Conservation (phyloP, 1,140 invertebrate genomes). For the Conus ventricosus region DNA sequence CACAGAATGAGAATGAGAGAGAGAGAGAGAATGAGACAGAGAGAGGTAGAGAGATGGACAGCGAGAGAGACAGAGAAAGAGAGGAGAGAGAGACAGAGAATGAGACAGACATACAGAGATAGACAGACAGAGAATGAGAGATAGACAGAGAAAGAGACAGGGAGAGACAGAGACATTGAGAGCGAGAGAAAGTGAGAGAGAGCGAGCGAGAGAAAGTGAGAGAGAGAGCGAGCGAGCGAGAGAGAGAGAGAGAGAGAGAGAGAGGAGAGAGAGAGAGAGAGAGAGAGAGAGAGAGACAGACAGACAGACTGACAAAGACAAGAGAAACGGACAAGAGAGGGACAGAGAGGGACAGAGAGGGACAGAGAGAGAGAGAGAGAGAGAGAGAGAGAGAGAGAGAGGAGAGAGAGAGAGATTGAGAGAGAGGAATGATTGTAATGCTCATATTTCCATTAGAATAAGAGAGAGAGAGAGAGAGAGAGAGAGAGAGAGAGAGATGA, state of each 20-base stretch:
- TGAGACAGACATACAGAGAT: background rate
- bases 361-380: no score
- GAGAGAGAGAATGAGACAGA: background rate
- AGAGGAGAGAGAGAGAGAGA: background rate
- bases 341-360: no score
- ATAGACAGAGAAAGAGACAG: background rate
- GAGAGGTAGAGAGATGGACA: background rate
- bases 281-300: background rate
- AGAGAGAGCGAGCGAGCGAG: background rate
- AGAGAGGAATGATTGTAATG: no score
- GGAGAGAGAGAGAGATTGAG: no score
- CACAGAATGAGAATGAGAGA: background rate
- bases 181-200: no score
- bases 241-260: background rate
- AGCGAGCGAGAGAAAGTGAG: background rate
- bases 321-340: no score
- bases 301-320: no score
- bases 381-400: no score
- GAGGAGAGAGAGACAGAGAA: background rate
- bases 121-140: background rate
- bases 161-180: background rate
- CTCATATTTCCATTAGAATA: no score
- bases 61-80: background rate
- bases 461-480: no score
- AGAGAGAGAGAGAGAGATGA: no score